Evolutionary conservation across 2,888 invertebrate species (phyloP).

Genomic region (Harpalus rubripes): DNA sequence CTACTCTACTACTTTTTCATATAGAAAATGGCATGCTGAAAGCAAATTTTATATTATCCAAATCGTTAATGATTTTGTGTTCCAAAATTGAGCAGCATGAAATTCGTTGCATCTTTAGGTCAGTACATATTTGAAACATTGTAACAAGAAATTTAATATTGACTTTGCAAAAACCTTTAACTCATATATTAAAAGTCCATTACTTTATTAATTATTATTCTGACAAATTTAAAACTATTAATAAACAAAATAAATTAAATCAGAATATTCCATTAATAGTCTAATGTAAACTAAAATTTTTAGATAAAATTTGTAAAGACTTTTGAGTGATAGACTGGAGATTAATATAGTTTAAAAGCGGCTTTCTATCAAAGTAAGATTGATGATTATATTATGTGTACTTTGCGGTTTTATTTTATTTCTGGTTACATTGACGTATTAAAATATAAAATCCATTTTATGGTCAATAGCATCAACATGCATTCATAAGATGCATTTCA

Average conservation of each 20-base stretch:
- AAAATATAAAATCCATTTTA: slow-evolving; percentile 4
- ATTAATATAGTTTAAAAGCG: slow-evolving; percentile 3
- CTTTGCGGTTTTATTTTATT: not conserved
- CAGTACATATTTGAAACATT: too few species aligned
- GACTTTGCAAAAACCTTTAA: not conserved
- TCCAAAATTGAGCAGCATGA: too few species aligned
- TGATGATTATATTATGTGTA: not conserved
- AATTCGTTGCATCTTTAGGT: too few species aligned
- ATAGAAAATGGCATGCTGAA: too few species aligned
- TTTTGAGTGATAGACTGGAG: not conserved
- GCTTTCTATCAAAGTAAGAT: not conserved
- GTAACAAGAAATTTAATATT: too few species aligned
- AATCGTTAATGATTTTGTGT: too few species aligned
- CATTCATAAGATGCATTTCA: not conserved
- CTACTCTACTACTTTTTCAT: too few species aligned
- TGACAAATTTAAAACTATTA: not conserved
- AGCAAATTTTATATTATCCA: too few species aligned
- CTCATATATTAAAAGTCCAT: not conserved
- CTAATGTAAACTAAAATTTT: not conserved
- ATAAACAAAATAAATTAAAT: not conserved
- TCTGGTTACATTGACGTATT: not conserved
- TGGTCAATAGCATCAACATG: not conserved
- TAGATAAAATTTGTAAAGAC: not conserved
- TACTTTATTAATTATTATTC: not conserved
- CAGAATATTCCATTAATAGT: not conserved